A percentile compares a stretch with the other conserved stretches of the same genome.
phyloP scores from a whole-genome alignment of 2,888 invertebrate genomes.

The Alsophila aescularia region DNA sequence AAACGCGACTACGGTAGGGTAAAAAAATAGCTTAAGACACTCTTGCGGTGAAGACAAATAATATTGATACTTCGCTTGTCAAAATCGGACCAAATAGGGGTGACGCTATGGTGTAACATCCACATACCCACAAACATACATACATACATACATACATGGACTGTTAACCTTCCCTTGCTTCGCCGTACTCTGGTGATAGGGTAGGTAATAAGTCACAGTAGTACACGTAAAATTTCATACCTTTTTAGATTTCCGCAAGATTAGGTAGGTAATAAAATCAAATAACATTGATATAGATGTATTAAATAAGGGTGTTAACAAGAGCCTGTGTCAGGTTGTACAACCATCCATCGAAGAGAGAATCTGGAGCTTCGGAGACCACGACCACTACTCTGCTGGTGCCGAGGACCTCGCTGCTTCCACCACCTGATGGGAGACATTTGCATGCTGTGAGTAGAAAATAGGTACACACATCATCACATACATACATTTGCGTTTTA shows the following conservation, averaged over 20 bases:
- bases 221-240: not conserved
- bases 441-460: slow-evolving; percentile 69
- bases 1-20: too few species aligned
- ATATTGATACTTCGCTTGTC: too few species aligned
- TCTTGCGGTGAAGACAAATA: too few species aligned
- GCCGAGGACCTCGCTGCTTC: slow-evolving; percentile 72
- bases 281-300: slow-evolving; percentile 42
- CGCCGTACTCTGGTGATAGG: too few species aligned
- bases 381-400: slow-evolving; percentile 90
- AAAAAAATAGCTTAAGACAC: too few species aligned
- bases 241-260: not conserved
- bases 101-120: too few species aligned
- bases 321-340: slow-evolving; percentile 84
- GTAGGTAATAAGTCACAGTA: too few species aligned
- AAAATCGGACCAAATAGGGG: too few species aligned
- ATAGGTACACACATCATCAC: slow-evolving; percentile 14
- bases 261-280: slow-evolving; percentile 43
- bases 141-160: too few species aligned
- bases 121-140: too few species aligned
- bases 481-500: not conserved
- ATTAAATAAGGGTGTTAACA: slow-evolving; percentile 26
- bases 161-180: too few species aligned
- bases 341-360: slow-evolving; percentile 90
- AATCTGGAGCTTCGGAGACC: slow-evolving; percentile 91
- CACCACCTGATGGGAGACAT: slow-evolving; percentile 69